These are phyloP conservation scores for Gryon sp. DNA, from an alignment of 1,140 invertebrate species.

Conservation along the genomic window DNA sequence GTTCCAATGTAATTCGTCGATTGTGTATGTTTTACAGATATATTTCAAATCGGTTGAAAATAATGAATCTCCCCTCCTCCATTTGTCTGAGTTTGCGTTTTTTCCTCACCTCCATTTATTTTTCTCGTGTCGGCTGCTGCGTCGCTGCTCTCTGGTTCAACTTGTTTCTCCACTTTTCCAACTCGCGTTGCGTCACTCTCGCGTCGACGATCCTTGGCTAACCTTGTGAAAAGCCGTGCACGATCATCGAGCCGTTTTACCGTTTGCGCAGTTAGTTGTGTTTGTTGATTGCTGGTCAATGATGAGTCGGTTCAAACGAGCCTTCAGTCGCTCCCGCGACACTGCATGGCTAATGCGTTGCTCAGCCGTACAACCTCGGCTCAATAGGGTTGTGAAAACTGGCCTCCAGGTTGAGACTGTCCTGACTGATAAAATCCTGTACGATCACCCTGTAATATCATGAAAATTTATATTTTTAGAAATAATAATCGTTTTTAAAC, in stretches of 20 bases:
- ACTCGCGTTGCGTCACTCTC: constrained; percentile 60
- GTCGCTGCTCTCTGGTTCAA: constrained; percentile 40
- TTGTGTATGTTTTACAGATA: too few species aligned
- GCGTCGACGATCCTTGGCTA: constrained; percentile 66
- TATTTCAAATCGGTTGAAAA: too few species aligned
- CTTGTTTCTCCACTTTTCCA: constrained; percentile 46
- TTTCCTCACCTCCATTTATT: too few species aligned
- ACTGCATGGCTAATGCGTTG: constrained; percentile 78
- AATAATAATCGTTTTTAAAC: too few species aligned
- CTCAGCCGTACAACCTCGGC: constrained; percentile 74
- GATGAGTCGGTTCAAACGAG: constrained; percentile 78
- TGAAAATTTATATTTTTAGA: too few species aligned
- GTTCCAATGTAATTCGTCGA: not conserved
- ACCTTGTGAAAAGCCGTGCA: constrained; percentile 65
- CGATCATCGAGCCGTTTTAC: constrained; percentile 74
- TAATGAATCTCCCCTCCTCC: not conserved
- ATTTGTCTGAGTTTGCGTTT: not conserved
- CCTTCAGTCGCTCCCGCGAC: constrained; percentile 79
- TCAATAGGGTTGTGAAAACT: constrained; percentile 83
- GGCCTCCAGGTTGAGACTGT: constrained; percentile 81
- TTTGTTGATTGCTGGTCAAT: constrained; percentile 76
- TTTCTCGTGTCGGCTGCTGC: constrained; percentile 7
- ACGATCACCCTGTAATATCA: constrained; percentile 82
- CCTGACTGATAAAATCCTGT: constrained; percentile 84
- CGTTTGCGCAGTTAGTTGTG: constrained; percentile 76